These are phyloP conservation scores for Orchestes rusci DNA, from an alignment of 2,888 invertebrate genomes.

Conservation along the genomic window DNA sequence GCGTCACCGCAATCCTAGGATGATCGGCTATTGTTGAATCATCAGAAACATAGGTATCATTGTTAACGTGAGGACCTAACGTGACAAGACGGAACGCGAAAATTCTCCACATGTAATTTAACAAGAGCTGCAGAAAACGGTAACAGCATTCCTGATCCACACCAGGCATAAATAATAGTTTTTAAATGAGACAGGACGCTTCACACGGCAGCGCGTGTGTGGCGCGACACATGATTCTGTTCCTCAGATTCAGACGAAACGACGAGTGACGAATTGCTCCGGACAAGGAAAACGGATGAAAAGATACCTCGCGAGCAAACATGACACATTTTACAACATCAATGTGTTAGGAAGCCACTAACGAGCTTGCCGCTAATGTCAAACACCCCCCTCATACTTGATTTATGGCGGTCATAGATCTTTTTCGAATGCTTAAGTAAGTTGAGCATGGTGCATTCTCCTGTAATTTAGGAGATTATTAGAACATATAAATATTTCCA, in stretches of 20 bases:
- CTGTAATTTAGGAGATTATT: background rate
- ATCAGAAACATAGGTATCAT: no score
- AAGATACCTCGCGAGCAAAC: conserved; percentile 39
- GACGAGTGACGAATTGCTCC: conserved; percentile 45
- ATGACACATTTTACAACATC: conserved; percentile 45
- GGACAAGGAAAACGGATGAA: conserved; percentile 26
- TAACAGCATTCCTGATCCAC: no score
- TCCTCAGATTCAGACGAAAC: conserved; percentile 36
- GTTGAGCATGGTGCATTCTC: conserved; percentile 3
- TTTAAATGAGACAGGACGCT: no score
- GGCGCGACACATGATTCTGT: conserved; percentile 41
- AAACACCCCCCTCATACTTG: conserved; percentile 20
- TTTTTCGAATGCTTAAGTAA: conserved; percentile 17
- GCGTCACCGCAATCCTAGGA: no score
- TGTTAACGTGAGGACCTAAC: no score
- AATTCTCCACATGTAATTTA: no score
- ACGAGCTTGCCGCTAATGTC: conserved; percentile 36
- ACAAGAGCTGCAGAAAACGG: no score
- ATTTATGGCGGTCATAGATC: conserved; percentile 16
- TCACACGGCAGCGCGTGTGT: conserved; percentile 44
- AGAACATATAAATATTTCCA: no score
- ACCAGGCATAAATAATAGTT: no score
- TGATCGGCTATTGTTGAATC: no score
- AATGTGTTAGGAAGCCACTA: conserved; percentile 44
- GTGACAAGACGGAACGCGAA: no score